A percentile compares a stretch with the other conserved stretches of the same genome.
Evolutionary conservation across 2,113 vertebrate genomes (phyloP).

Genomic region (Phylloscopus trochilus): DNA sequence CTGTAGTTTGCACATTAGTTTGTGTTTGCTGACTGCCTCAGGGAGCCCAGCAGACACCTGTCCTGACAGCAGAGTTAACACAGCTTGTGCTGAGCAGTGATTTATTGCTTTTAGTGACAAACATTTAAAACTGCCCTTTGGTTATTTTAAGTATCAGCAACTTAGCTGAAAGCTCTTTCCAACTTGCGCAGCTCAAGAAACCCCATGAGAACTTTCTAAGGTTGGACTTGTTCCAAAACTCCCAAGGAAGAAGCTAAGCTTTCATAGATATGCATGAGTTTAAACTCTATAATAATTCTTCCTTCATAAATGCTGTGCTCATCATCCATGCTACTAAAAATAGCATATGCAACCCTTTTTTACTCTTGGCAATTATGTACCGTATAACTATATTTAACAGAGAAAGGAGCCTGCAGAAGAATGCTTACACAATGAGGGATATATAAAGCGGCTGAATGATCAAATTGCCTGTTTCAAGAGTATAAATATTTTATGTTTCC

Average conservation of each 20-base stretch:
- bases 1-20: neutral
- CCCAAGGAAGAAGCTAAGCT: neutral
- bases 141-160: neutral
- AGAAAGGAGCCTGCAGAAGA: neutral
- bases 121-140: neutral
- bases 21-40: neutral
- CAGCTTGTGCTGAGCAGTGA: neutral
- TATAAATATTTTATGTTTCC: constrained; percentile 30
- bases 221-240: neutral
- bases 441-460: neutral
- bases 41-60: neutral
- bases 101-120: neutral
- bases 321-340: neutral
- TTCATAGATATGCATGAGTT: neutral
- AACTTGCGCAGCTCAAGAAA: neutral
- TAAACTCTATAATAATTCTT: neutral
- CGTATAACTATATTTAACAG: neutral
- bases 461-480: neutral
- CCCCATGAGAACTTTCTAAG: neutral
- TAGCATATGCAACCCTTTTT: neutral
- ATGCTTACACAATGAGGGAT: neutral
- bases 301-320: neutral
- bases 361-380: neutral
- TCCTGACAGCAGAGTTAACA: neutral
- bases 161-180: neutral